Evolutionary conservation across 2,888 invertebrate species (phyloP), one percentile per base, ranked within the genome.

Genomic region (Parnassius apollo): DNA sequence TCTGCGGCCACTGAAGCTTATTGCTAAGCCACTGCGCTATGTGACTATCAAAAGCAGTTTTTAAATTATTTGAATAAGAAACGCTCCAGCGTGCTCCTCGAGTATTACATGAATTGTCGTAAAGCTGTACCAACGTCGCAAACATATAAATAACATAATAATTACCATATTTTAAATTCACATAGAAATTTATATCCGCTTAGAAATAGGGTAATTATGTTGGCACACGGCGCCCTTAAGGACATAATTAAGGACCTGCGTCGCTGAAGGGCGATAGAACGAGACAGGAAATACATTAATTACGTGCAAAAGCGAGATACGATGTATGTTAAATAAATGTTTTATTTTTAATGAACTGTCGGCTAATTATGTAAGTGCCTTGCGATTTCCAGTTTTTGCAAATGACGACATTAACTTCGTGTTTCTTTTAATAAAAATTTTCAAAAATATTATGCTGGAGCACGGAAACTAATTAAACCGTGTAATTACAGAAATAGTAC

Each of bases 141-240:
- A 42, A 22, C 61, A 18, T 61, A 49, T 54, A 42, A 55, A 46
- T 51, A 56, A 51, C 55, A 45, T 61, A 56, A 69, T 65, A 69
- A 45, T 49, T 49, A 18, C 62, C 68, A 65, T 68, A 66, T 68
- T 71, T 62, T 58, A 62, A 68, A 69, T 67, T 62, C 49, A 25
- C 64, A 65, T 66, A 65, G 70, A 69, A 69, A 70, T 70, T 70
- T 71, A 71, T 71, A 68, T 70, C 66, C 69, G 66, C 65, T 70
- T 66, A 71, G 69, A 72, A 72, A 71, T 68, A 65, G 68, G 70
- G 68, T 68, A 72, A 72, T 72, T 70, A 72, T 68, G 66, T 70
- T 64, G 58, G 58, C 58, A 58, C 61, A 65, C 65, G 68, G 65
- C 42, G 42, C 68, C 71, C 71, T 70, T 70, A 69, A 70, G 67